Conservation (phyloP, 2,888 invertebrate species). For the Agriopis leucophaearia region DNA sequence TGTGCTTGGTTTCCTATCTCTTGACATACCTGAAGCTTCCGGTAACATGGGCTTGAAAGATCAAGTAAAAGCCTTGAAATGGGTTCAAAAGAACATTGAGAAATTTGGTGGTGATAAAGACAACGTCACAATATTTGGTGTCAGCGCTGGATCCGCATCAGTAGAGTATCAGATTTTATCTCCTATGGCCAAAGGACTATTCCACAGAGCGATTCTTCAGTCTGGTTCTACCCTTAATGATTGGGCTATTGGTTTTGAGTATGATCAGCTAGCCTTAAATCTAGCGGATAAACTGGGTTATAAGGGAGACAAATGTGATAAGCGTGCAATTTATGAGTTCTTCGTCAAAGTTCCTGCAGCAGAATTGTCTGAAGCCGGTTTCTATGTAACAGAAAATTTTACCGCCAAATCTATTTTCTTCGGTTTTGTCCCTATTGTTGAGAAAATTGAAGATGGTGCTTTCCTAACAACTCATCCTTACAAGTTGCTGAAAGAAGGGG, state of each 20-base stretch:
- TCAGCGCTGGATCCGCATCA: slow-evolving; percentile 65
- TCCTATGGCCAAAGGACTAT: slow-evolving; percentile 59
- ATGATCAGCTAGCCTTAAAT: slow-evolving; percentile 49
- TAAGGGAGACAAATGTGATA: slow-evolving; percentile 51
- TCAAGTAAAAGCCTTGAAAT: slow-evolving; percentile 67
- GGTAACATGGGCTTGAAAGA: slow-evolving; percentile 76
- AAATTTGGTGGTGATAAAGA: slow-evolving; percentile 65
- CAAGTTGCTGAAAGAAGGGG: slow-evolving; percentile 66
- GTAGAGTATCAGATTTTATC: slow-evolving; percentile 66
- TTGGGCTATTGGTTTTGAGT: slow-evolving; percentile 62
- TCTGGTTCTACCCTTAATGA: slow-evolving; percentile 66
- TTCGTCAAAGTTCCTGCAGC: slow-evolving; percentile 48
- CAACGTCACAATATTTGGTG: slow-evolving; percentile 67
- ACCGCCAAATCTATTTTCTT: slow-evolving; percentile 51
- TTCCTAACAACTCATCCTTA: slow-evolving; percentile 67
- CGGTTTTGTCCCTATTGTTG: slow-evolving; percentile 66
- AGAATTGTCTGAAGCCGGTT: slow-evolving; percentile 44
- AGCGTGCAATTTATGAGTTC: slow-evolving; percentile 50
- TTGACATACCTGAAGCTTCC: slow-evolving; percentile 64
- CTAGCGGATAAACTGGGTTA: slow-evolving; percentile 58
- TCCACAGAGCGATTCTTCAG: slow-evolving; percentile 68
- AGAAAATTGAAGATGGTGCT: slow-evolving; percentile 61
- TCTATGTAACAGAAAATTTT: slow-evolving; percentile 43
- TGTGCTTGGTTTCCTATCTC: slow-evolving; percentile 69
- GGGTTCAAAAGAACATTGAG: slow-evolving; percentile 67